These are phyloP conservation scores for Vanessa cardui DNA, from an alignment of 2,888 invertebrate genomes.

Conservation along the genomic window DNA sequence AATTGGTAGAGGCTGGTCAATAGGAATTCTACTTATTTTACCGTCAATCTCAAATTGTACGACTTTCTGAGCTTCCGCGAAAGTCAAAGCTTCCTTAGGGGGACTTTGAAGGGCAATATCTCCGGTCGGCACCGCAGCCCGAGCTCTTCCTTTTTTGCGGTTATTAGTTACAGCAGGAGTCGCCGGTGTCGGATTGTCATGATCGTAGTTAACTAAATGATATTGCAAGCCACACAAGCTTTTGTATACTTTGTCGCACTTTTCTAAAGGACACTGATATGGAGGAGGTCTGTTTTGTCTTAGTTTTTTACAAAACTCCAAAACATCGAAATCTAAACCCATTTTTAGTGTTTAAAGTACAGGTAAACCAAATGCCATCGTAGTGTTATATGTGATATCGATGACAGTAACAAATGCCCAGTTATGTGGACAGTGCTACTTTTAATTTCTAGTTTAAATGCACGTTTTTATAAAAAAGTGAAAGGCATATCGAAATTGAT, in stretches of 20 bases:
- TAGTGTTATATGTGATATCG: conserved; percentile 1
- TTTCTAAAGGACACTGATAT: conserved; percentile 92
- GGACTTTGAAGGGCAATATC: conserved; percentile 78
- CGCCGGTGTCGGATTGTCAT: conserved; percentile 88
- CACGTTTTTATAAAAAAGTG: conserved; percentile 43
- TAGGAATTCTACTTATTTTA: conserved; percentile 85
- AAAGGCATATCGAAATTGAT: conserved; percentile 44
- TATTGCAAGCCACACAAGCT: conserved; percentile 93
- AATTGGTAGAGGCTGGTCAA: conserved; percentile 86
- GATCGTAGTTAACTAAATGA: conserved; percentile 92
- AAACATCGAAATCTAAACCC: conserved; percentile 93
- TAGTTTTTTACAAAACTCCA: conserved; percentile 92
- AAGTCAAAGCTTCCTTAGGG: conserved; percentile 88
- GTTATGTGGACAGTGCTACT: conserved; percentile 4
- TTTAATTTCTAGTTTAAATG: conserved; percentile 32
- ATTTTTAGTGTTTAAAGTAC: conserved; percentile 67
- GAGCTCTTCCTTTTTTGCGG: conserved; percentile 84
- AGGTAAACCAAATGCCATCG: conserved; percentile 25
- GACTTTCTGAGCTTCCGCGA: conserved; percentile 92
- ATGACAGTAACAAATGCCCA: conserved; percentile 19
- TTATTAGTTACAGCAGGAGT: conserved; percentile 84
- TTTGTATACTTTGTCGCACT: conserved; percentile 93
- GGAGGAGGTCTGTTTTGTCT: conserved; percentile 91
- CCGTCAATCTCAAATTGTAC: conserved; percentile 95
- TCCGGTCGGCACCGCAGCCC: conserved; percentile 83